Evolutionary conservation across 2,113 vertebrate genomes (phyloP), one percentile per base, ranked within the genome.

Genomic region (Bubo bubo): DNA sequence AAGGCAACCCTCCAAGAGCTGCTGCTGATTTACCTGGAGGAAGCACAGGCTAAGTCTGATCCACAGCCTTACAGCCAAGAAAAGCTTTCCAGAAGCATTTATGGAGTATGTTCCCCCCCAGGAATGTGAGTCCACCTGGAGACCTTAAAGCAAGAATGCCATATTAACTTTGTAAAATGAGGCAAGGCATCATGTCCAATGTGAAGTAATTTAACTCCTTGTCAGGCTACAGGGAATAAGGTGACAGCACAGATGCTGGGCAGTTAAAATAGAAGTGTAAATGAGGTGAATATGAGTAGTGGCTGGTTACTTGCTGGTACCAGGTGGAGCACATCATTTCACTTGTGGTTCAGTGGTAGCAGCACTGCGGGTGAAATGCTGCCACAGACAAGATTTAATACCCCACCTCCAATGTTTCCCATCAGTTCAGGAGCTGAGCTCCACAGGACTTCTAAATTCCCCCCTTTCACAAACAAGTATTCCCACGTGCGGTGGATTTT

Each of bases 251-350:
- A 85, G 74, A 79, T 34, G 32, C 30, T 26, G 24, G n/a, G 55
- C 58, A 79, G 58, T 89, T 81, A 82, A 91, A 95, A 70, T 30
- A 27, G 10, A 76, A 88, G 66, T 70, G 77, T 79, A 47, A 82
- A 87, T 39, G 84, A 91, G 89, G 87, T 91, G 93, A 93, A 24
- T 87, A 87, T 72, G 82, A 82, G 35, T 45, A 49, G 74, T 82
- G 37, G 22, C 27, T 71, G 39, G 66, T 91, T 94, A 34, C 49
- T 87, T 87, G 53, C 49, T 91, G 63, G 64, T 79, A 70, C 39
- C 58, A 94, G 49, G 73, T 79, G 86, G 41, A 85, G 49, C 39
- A 49, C 49, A 88, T 56, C 12, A 0, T 64, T 72, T 75, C 73
- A 64, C 34, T 64, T 4, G 0, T 37, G 70, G 39, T 49, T 92